Evolutionary conservation across 2,113 vertebrate genomes (phyloP).

Genomic region (Triplophysa rosa): DNA sequence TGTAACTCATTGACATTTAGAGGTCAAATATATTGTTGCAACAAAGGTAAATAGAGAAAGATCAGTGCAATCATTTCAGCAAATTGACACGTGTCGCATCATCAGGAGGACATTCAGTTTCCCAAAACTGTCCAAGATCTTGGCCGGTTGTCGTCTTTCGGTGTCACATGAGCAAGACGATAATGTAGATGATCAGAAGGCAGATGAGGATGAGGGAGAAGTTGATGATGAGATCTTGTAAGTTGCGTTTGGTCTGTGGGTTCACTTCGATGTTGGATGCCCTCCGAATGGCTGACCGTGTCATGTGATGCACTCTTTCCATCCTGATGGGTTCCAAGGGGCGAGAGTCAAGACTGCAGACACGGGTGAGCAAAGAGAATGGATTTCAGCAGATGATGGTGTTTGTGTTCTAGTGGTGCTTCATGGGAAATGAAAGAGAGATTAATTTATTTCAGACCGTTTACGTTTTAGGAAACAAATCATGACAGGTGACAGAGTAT

Average conservation of each 20-base stretch:
- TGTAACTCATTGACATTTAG: background rate
- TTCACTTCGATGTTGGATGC: conserved; percentile 95
- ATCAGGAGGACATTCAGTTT: background rate
- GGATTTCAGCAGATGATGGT: conserved; percentile 6
- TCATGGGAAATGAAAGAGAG: conserved; percentile 10
- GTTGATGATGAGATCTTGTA: conserved; percentile 97
- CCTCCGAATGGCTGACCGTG: conserved; percentile 92
- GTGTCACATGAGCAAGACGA: conserved; percentile 90
- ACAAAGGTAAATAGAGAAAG: background rate
- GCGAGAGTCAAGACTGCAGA: background rate
- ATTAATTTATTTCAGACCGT: conserved; percentile 2
- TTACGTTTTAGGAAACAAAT: background rate
- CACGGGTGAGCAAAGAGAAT: background rate
- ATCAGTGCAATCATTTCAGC: background rate
- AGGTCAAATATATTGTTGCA: conserved; percentile 13
- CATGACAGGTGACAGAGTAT: background rate
- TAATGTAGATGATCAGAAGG: conserved; percentile 96
- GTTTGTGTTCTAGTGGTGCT: conserved; percentile 9
- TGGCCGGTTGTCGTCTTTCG: background rate
- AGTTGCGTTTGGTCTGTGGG: conserved; percentile 89
- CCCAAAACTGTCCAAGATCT: background rate
- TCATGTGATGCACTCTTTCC: conserved; percentile 96
- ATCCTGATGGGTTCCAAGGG: conserved; percentile 64
- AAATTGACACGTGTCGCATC: background rate
- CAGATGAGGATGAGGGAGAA: conserved; percentile 98